These are phyloP conservation scores for Synergus gifuensis DNA, from an alignment of 2,888 invertebrate genomes.

Conservation along the genomic window DNA sequence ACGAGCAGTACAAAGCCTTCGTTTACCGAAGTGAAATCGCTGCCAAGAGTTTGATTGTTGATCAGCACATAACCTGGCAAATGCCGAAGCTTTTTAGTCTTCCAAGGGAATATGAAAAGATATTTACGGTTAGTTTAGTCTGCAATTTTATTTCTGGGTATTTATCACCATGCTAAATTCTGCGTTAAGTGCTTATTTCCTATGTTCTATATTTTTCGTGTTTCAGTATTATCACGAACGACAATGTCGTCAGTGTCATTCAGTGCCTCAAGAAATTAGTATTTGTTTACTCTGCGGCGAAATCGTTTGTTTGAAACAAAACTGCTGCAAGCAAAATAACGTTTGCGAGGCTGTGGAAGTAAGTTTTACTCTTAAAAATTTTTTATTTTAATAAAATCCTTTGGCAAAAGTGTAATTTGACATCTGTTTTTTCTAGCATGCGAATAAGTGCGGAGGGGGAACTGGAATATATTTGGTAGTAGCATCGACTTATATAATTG, in stretches of 20 bases:
- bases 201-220: constrained; percentile 44
- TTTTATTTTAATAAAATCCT: constrained; percentile 27
- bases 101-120: constrained; percentile 94
- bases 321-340: constrained; percentile 90
- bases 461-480: constrained; percentile 97
- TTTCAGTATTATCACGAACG: constrained; percentile 92
- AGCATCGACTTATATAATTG: constrained; percentile 96
- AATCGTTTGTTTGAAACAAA: constrained; percentile 93
- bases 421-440: constrained; percentile 83
- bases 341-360: constrained; percentile 92
- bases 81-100: constrained; percentile 90
- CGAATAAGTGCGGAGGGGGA: constrained; percentile 96
- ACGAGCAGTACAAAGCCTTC: constrained; percentile 83
- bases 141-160: background rate
- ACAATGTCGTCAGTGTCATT: constrained; percentile 92
- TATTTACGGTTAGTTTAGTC: constrained; percentile 84
- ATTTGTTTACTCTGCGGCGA: constrained; percentile 96
- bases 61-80: constrained; percentile 89
- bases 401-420: background rate
- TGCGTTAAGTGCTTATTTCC: background rate
- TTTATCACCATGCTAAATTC: background rate
- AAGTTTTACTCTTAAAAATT: constrained; percentile 58
- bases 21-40: constrained; percentile 79
- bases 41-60: constrained; percentile 85
- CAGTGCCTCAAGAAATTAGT: constrained; percentile 93